Conservation (phyloP, 2,797 vertebrate species). For the Urocyon cinereoargenteus region DNA sequence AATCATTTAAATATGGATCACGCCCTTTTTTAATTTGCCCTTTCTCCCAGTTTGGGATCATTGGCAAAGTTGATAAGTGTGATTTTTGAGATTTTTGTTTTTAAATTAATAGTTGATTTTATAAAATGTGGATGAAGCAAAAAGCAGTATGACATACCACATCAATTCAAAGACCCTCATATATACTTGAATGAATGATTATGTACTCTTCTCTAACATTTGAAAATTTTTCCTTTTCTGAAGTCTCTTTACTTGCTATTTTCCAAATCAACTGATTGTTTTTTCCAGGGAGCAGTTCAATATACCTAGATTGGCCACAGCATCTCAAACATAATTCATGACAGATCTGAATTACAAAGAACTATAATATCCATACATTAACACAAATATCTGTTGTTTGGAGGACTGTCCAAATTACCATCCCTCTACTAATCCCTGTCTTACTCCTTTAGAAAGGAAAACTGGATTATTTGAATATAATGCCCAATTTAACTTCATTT, state of each 20-base stretch:
- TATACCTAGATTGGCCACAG: neutral
- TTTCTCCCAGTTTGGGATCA: neutral
- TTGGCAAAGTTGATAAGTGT: neutral
- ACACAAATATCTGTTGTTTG: neutral
- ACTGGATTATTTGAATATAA: neutral
- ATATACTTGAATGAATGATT: neutral
- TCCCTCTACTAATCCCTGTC: neutral
- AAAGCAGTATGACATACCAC: neutral
- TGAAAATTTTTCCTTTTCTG: neutral
- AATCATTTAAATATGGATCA: neutral
- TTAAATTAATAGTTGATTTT: neutral
- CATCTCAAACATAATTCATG: neutral
- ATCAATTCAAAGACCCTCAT: neutral
- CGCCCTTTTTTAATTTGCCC: neutral
- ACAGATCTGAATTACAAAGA: neutral
- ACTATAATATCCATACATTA: neutral
- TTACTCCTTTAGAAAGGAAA: neutral
- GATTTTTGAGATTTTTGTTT: neutral
- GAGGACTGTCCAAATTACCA: neutral
- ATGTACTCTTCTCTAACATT: neutral
- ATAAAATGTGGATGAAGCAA: neutral
- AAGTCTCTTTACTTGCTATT: slow-evolving; percentile 21
- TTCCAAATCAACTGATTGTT: neutral
- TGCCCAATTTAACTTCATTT: neutral
- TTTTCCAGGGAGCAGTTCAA: neutral